phyloP scores from a whole-genome alignment of 1,140 invertebrate species.

The Drosophila kikkawai region DNA sequence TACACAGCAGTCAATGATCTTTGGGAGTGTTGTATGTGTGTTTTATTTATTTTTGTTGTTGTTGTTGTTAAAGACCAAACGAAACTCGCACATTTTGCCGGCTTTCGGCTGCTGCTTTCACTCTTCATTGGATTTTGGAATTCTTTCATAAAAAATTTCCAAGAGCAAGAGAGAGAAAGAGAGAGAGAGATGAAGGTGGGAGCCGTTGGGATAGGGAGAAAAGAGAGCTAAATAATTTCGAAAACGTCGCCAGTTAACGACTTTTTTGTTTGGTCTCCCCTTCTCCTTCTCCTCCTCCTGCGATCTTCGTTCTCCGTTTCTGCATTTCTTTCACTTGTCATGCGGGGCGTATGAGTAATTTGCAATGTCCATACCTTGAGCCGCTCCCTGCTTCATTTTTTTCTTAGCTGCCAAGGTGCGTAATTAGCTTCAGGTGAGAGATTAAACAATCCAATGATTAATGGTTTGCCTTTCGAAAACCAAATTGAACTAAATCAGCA shows the following conservation, averaged over 20 bases:
- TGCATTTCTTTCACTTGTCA: conserved; percentile 33
- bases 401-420: conserved; percentile 21
- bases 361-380: conserved; percentile 27
- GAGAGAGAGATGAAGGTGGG: conserved; percentile 7
- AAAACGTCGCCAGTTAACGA: conserved; percentile 48
- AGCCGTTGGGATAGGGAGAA: background rate
- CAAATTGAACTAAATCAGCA: conserved; percentile 15
- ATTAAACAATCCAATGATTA: conserved; percentile 42
- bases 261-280: conserved; percentile 24
- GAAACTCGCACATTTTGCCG: conserved; percentile 70
- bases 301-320: background rate
- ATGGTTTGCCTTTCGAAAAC: conserved; percentile 26
- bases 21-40: conserved; percentile 17
- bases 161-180: conserved; percentile 10
- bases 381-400: conserved; percentile 7
- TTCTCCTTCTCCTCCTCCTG: background rate
- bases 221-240: conserved; percentile 29
- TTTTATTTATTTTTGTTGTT: background rate
- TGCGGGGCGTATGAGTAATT: conserved; percentile 61
- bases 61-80: conserved; percentile 30
- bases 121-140: conserved; percentile 64
- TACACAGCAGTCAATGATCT: conserved; percentile 61
- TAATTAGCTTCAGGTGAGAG: conserved; percentile 63
- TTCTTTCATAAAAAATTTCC: conserved; percentile 57
- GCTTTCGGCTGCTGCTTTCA: conserved; percentile 72